Base-by-base conservation (phyloP, 2,797 vertebrate species). In the Sphenodon punctatus region DNA sequence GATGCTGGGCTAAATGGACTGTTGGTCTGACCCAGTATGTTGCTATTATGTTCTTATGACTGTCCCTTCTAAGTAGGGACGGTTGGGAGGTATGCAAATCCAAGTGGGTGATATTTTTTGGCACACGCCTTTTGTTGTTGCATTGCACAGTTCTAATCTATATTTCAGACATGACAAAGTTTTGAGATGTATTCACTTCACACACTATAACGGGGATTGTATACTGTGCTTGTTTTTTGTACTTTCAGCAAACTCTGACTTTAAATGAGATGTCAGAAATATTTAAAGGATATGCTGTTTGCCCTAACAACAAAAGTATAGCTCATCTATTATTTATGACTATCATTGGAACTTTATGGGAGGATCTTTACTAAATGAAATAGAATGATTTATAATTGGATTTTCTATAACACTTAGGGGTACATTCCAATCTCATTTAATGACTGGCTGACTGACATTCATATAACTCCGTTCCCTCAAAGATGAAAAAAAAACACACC, bases 251-350 rank as follows among this genome's bases (percentile, higher is more conserved):
- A 78, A 49, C 38, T 61, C 45, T 38, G 16, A 74, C 61, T 80
- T 88, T 79, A 85, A 82, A 53, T 67, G 79, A 58, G 16, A 60
- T n/a, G 38, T 59, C 42, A 75, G 32, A 73, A 27, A 59, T 80
- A 85, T 73, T 27, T 51, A 58, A 58, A 79, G 20, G 7, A 36
- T 22, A 69, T 53, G 25, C 58, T 70, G 13, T 63, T 30, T 67
- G 56, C 41, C 13, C 20, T 15, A 67, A 4, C 32, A 76, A 13
- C 20, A 74, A 82, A 88, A 80, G 20, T 43, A 63, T 1, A 16
- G 19, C 67, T 82, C 42, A 70, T 80, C 16, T 41, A 43, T 66
- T 82, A 78, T 78, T 89, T 85, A 19, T 85, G 70, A 11, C 59
- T 39, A 78, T 51, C 7, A 59, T 58, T 39, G 69, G 45, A 78